These are phyloP conservation scores for Acholoe squamosa DNA, from an alignment of 2,888 invertebrate genomes.

Conservation along the genomic window DNA sequence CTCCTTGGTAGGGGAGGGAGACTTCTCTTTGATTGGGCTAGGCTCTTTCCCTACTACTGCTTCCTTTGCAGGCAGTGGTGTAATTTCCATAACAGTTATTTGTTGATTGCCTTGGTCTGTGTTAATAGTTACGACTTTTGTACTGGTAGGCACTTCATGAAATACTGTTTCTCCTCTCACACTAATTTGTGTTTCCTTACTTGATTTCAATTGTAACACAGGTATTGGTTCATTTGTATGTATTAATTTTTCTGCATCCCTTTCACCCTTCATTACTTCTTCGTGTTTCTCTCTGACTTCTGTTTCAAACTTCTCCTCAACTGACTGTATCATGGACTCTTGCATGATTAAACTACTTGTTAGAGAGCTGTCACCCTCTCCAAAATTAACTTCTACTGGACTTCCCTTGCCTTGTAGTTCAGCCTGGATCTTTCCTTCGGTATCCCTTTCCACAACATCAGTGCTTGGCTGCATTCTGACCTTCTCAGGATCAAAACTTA, in stretches of 20 bases:
- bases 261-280: not conserved
- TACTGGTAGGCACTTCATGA: not conserved
- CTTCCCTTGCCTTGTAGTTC: slow-evolving; percentile 7
- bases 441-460: not conserved
- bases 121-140: not conserved
- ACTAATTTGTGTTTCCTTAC: not conserved
- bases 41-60: too few relatives aligned
- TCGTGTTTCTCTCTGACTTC: slow-evolving; percentile 57
- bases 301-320: slow-evolving; percentile 61
- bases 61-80: too few relatives aligned
- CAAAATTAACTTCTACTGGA: not conserved
- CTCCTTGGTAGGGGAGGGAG: too few relatives aligned
- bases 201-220: not conserved
- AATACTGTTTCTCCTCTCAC: not conserved
- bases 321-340: slow-evolving; percentile 13
- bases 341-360: not conserved
- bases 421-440: slow-evolving; percentile 4
- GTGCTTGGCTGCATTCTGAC: not conserved
- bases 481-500: not conserved
- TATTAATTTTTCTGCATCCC: slow-evolving; percentile 12
- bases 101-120: not conserved
- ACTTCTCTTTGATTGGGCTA: too few relatives aligned
- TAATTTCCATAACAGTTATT: too few relatives aligned
- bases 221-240: not conserved
- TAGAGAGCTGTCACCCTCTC: not conserved